These are phyloP conservation scores for Harpegnathos saltator DNA, from an alignment of 1,140 invertebrate species.

Conservation along the genomic window DNA sequence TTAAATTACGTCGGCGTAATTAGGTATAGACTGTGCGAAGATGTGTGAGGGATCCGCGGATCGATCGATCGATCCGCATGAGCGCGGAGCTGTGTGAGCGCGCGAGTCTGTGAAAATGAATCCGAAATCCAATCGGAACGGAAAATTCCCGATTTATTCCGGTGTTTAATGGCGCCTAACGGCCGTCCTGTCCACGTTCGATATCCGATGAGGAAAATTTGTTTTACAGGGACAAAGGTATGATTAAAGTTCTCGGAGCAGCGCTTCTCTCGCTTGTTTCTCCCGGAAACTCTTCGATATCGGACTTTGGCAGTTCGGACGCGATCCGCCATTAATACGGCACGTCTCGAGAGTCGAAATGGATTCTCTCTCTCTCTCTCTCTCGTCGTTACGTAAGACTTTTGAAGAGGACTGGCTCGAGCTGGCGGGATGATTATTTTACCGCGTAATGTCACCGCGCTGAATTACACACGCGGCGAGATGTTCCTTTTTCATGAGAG, in stretches of 20 bases:
- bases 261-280: too few species aligned
- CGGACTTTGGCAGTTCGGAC: too few species aligned
- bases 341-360: too few species aligned
- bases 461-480: too few species aligned
- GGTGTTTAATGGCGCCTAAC: neutral
- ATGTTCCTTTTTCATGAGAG: too few species aligned
- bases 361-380: too few species aligned
- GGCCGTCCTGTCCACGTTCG: too few species aligned
- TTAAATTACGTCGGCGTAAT: neutral
- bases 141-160: neutral
- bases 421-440: constrained; percentile 33
- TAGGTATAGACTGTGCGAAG: neutral
- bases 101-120: neutral
- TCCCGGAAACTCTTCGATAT: too few species aligned
- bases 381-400: neutral
- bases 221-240: too few species aligned
- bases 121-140: neutral
- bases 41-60: neutral
- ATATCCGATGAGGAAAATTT: too few species aligned
- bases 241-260: too few species aligned
- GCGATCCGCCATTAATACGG: too few species aligned
- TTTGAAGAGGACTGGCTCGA: constrained; percentile 4
- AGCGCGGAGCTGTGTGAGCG: neutral
- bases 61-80: neutral
- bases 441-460: neutral